Conservation (phyloP, 2,888 invertebrate genomes). For the Pomacea canaliculata region DNA sequence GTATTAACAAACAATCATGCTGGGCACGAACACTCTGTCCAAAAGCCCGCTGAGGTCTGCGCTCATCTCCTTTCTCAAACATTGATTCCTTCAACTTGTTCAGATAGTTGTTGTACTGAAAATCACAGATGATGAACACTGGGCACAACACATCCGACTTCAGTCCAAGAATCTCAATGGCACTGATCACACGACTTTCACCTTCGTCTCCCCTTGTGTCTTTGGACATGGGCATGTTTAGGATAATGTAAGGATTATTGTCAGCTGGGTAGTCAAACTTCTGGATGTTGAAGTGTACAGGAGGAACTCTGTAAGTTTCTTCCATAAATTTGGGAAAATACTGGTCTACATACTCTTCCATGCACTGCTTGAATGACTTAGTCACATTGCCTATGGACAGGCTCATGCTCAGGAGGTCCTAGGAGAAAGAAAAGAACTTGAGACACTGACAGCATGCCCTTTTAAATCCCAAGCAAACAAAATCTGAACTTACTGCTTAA, state of each 20-base stretch:
- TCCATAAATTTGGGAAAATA: slow-evolving; percentile 25
- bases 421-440: background rate
- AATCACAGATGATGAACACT: slow-evolving; percentile 35
- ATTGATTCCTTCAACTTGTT: slow-evolving; percentile 34
- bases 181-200: slow-evolving; percentile 32
- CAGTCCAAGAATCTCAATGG: slow-evolving; percentile 26
- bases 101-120: slow-evolving; percentile 36
- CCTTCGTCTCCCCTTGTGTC: slow-evolving; percentile 34
- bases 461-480: background rate
- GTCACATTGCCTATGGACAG: slow-evolving; percentile 30
- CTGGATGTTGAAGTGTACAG: slow-evolving; percentile 36
- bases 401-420: slow-evolving; percentile 25
- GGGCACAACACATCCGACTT: slow-evolving; percentile 4
- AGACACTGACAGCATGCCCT: background rate
- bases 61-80: slow-evolving; percentile 30
- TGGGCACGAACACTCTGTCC: slow-evolving; percentile 34
- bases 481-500: background rate
- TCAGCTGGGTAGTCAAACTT: slow-evolving; percentile 1
- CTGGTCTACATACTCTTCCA: slow-evolving; percentile 29
- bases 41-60: slow-evolving; percentile 29
- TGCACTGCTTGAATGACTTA: slow-evolving; percentile 26
- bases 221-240: slow-evolving; percentile 27
- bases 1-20: slow-evolving; percentile 32
- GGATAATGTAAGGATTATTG: background rate
- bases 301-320: slow-evolving; percentile 31